Percentiles rank a stretch among this genome's conserved stretches.
Evolutionary conservation across 2,113 vertebrate genomes (phyloP).

Genomic region (Leptocoma aspasia): DNA sequence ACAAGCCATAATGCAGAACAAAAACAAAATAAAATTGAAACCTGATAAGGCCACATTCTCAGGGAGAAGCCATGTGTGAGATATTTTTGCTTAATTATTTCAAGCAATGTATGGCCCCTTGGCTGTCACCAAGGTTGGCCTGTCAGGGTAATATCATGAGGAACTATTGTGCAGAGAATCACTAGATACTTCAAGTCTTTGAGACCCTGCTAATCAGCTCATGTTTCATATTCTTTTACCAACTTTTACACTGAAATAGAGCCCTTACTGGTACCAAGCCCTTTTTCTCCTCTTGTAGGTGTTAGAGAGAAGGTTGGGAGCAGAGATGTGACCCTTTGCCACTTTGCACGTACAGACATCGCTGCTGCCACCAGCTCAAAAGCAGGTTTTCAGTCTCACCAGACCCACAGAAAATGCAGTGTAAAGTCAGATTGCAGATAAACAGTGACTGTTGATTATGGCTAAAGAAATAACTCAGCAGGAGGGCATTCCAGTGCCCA

Average conservation of each 20-base stretch:
- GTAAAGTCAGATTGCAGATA: neutral
- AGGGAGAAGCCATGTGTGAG: slow-evolving; percentile 62
- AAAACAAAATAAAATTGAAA: slow-evolving; percentile 61
- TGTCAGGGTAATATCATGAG: slow-evolving; percentile 1
- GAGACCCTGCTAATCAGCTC: slow-evolving; percentile 33
- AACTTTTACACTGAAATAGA: slow-evolving; percentile 3
- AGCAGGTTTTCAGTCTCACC: neutral
- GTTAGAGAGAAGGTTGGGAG: neutral
- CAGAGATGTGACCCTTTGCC: neutral
- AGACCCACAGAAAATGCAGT: neutral
- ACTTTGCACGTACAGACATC: neutral
- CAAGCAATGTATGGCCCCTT: slow-evolving; percentile 51
- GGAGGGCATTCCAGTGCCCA: slow-evolving; percentile 72
- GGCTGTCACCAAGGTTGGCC: slow-evolving; percentile 33
- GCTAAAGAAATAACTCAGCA: slow-evolving; percentile 59
- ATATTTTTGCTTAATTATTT: slow-evolving; percentile 61
- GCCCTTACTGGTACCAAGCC: neutral
- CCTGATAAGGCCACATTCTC: slow-evolving; percentile 47
- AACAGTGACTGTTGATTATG: slow-evolving; percentile 32
- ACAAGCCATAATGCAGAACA: slow-evolving; percentile 13
- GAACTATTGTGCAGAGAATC: neutral
- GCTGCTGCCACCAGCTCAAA: neutral
- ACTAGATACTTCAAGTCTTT: neutral
- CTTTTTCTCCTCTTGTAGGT: neutral
- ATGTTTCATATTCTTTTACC: slow-evolving; percentile 1